Percentiles rank a stretch among this genome's conserved stretches.
These are phyloP conservation scores for Autographa gamma DNA, from an alignment of 2,888 invertebrate species.

Conservation along the genomic window DNA sequence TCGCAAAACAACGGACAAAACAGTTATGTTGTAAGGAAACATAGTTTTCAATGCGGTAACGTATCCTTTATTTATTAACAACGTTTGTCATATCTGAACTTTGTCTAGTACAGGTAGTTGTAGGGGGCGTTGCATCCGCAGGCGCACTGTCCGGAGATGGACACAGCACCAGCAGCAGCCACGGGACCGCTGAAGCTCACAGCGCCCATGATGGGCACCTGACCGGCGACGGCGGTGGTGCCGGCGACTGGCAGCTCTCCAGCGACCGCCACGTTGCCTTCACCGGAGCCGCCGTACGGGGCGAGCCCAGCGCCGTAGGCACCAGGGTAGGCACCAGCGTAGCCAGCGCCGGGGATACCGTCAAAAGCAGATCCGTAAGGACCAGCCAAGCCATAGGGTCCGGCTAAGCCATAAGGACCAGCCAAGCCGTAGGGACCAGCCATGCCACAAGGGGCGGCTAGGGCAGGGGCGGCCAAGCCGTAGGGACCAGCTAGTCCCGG, in stretches of 20 bases:
- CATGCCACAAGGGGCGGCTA: conserved; percentile 15
- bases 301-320: conserved; percentile 29
- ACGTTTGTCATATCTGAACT: not conserved
- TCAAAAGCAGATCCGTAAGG: not conserved
- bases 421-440: conserved; percentile 15
- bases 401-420: conserved; percentile 12
- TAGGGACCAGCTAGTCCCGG: conserved; percentile 7
- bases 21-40: no score
- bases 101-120: not conserved
- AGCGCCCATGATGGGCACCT: conserved; percentile 62
- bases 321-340: conserved; percentile 2
- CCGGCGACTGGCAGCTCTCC: conserved; percentile 65
- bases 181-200: conserved; percentile 62
- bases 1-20: no score
- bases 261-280: conserved; percentile 60
- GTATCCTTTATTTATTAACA: no score
- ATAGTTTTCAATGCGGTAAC: no score
- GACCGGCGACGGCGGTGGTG: conserved; percentile 61
- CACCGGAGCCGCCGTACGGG: conserved; percentile 57
- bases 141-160: conserved; percentile 58
- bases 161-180: conserved; percentile 62
- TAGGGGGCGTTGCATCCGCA: conserved; percentile 25
- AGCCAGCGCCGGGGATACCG: conserved; percentile 19
- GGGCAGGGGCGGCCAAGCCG: conserved; percentile 18
- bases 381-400: not conserved